Conservation (phyloP, 2,797 vertebrate genomes). For the Ambastaia sidthimunki region DNA sequence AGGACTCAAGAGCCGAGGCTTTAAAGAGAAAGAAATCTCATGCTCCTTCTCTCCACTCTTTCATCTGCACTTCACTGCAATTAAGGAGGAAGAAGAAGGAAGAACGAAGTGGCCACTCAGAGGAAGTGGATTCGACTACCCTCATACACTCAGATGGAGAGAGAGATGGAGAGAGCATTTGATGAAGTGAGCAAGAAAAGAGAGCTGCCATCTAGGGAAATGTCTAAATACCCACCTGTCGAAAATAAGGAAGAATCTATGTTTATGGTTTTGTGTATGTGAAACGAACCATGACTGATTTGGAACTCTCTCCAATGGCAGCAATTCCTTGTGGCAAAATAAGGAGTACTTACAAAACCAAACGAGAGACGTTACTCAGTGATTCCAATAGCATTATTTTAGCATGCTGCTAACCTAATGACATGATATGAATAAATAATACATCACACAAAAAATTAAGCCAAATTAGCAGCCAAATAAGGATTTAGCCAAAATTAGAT, state of each 20-base stretch:
- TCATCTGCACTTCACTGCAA: constrained; percentile 51
- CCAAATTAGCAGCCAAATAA: too few species aligned
- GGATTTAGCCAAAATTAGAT: neutral
- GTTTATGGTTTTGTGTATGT: neutral
- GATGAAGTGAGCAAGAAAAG: constrained; percentile 2
- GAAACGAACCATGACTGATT: neutral
- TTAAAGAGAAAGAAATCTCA: constrained; percentile 47
- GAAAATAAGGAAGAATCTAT: neutral
- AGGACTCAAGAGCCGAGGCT: constrained; percentile 26
- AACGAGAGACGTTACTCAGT: neutral
- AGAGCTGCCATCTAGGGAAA: constrained; percentile 22
- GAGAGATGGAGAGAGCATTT: constrained; percentile 9
- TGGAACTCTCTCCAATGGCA: neutral
- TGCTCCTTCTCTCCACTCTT: constrained; percentile 38
- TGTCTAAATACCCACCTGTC: constrained; percentile 14
- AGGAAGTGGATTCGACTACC: constrained; percentile 44
- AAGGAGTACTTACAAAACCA: neutral
- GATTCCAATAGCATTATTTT: neutral
- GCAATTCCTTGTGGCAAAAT: neutral
- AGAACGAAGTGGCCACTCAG: constrained; percentile 46
- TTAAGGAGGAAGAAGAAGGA: constrained; percentile 44
- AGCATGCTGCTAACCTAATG: too few species aligned
- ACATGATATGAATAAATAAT: too few species aligned
- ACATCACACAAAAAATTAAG: too few species aligned
- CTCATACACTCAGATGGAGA: constrained; percentile 27